phyloP scores from a whole-genome alignment of 2,888 invertebrate species.

The Quadroppia sp. region DNA sequence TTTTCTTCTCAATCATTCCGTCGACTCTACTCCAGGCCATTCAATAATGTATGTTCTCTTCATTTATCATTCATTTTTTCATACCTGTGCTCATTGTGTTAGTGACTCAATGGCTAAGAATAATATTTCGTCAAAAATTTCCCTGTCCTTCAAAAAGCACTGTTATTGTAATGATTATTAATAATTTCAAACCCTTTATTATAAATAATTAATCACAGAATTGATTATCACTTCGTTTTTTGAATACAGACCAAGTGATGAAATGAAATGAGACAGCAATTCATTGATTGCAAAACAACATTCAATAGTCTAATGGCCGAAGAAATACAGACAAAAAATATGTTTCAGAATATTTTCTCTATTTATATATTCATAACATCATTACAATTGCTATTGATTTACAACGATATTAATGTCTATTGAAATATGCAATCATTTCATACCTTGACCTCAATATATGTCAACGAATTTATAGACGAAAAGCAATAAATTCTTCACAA shows the following conservation, averaged over 20 bases:
- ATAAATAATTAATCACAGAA: neutral
- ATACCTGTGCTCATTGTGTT: neutral
- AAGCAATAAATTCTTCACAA: neutral
- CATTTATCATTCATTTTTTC: neutral
- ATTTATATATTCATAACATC: no score
- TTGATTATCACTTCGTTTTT: no score
- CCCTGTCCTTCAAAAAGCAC: neutral
- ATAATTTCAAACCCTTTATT: neutral
- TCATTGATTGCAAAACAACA: no score
- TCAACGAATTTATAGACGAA: no score
- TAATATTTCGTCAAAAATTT: neutral
- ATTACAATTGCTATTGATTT: neutral
- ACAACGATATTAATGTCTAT: no score
- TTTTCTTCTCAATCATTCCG: neutral
- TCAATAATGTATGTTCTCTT: neutral
- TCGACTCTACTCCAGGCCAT: neutral
- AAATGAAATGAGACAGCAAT: no score
- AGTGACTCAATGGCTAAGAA: neutral
- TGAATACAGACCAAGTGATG: no score
- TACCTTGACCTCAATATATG: constrained; percentile 32
- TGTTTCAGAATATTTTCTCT: no score
- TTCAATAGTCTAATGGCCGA: no score
- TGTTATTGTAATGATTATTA: no score
- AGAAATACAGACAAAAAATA: no score
- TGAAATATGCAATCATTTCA: neutral